Conservation (phyloP, 2,113 vertebrate species). For the Myrmecophaga tridactyla region DNA sequence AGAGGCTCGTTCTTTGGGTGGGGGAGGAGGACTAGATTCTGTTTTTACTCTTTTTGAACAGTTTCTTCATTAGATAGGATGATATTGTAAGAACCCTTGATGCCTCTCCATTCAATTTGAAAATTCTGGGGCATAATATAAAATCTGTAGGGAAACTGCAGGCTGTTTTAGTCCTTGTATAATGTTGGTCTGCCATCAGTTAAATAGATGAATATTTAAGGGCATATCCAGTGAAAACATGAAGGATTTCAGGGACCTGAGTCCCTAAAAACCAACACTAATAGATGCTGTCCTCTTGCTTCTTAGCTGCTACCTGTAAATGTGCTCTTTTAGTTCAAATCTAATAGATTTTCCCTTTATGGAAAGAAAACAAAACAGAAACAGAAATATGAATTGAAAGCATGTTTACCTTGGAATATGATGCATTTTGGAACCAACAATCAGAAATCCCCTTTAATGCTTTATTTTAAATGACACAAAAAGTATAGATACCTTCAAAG, state of each 20-base stretch:
- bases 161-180: neutral
- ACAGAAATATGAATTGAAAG: neutral
- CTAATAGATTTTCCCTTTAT: neutral
- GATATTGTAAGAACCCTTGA: neutral
- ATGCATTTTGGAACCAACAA: neutral
- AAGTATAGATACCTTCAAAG: neutral
- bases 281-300: neutral
- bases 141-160: neutral
- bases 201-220: neutral
- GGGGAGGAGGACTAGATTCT: neutral
- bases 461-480: neutral
- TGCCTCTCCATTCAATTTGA: neutral
- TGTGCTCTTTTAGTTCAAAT: neutral
- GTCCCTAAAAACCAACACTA: neutral
- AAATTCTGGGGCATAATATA: neutral
- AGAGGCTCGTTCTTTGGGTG: neutral
- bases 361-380: neutral
- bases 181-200: neutral
- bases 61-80: neutral
- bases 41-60: neutral
- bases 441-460: neutral
- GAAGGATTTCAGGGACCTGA: neutral
- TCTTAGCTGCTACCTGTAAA: neutral
- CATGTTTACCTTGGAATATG: neutral
- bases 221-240: neutral